Percentiles rank a stretch among this genome's conserved stretches.
phyloP scores from a whole-genome alignment of 2,888 invertebrate genomes.

The Idaea straminata region DNA sequence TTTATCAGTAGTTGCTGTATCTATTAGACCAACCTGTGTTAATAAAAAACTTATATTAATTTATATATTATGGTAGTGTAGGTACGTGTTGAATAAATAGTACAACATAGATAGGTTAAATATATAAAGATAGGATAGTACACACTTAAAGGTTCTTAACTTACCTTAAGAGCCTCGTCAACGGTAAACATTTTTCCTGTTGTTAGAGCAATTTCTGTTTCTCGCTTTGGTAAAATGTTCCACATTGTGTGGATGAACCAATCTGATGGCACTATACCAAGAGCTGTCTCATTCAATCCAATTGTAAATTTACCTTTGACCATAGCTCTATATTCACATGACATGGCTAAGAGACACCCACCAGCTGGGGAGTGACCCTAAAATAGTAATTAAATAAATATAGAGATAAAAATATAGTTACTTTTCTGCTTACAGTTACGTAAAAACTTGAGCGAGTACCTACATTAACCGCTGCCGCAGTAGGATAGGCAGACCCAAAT shows the following conservation, averaged over 20 bases:
- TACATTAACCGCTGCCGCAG: slow-evolving; percentile 93
- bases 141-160: neutral
- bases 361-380: slow-evolving; percentile 92
- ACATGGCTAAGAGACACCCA: slow-evolving; percentile 88
- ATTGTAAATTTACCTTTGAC: slow-evolving; percentile 88
- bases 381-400: slow-evolving; percentile 14
- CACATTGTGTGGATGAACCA: slow-evolving; percentile 85
- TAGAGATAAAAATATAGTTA: no score
- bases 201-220: slow-evolving; percentile 87
- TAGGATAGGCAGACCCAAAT: slow-evolving; percentile 85
- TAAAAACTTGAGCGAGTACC: slow-evolving; percentile 26
- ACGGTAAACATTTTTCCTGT: slow-evolving; percentile 86
- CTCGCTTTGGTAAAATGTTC: slow-evolving; percentile 84
- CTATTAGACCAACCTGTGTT: slow-evolving; percentile 84
- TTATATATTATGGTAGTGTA: no score
- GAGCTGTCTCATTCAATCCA: slow-evolving; percentile 92
- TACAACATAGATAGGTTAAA: no score
- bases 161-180: slow-evolving; percentile 85
- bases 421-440: no score
- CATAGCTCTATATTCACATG: slow-evolving; percentile 93
- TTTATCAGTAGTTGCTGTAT: slow-evolving; percentile 85
- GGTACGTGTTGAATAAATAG: no score
- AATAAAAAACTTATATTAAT: neutral
- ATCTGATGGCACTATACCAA: slow-evolving; percentile 88
- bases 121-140: no score